Percentiles rank a stretch among this genome's conserved stretches.
Evolutionary conservation across 2,888 invertebrate species (phyloP).

Genomic region (Orchestes rusci): DNA sequence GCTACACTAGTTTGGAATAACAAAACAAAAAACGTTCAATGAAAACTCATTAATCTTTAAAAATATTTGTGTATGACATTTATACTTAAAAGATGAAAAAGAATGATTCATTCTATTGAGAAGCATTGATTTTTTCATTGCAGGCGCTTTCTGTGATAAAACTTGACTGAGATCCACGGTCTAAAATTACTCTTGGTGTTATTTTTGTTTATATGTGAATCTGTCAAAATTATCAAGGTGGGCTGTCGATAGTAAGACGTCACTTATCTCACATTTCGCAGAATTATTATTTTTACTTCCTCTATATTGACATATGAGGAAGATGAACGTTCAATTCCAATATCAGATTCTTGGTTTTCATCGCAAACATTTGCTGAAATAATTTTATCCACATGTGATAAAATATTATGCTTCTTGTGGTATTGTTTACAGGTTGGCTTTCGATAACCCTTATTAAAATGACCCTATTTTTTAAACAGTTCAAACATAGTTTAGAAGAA

Average conservation of each 20-base stretch:
- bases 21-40: conserved; percentile 5
- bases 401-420: conserved; percentile 8
- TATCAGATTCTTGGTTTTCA: not conserved
- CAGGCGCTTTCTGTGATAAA: conserved; percentile 6
- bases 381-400: conserved; percentile 9
- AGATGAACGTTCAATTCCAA: not conserved
- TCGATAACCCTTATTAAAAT: conserved; percentile 15
- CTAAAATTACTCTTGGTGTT: too few relatives aligned
- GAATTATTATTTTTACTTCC: conserved; percentile 3
- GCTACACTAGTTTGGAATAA: too few relatives aligned
- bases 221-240: conserved; percentile 7
- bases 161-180: too few relatives aligned
- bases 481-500: conserved; percentile 15
- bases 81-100: conserved; percentile 3
- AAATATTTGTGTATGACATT: too few relatives aligned
- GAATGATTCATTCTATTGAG: conserved; percentile 8
- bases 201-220: too few relatives aligned
- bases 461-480: conserved; percentile 13
- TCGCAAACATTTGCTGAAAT: not conserved
- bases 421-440: conserved; percentile 12
- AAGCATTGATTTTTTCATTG: conserved; percentile 4
- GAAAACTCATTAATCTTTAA: too few relatives aligned
- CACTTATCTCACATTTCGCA: conserved; percentile 8
- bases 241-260: conserved; percentile 12
- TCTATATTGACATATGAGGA: conserved; percentile 1